Conservation (phyloP, 2,113 vertebrate species). For the Corydoras maculifer region DNA sequence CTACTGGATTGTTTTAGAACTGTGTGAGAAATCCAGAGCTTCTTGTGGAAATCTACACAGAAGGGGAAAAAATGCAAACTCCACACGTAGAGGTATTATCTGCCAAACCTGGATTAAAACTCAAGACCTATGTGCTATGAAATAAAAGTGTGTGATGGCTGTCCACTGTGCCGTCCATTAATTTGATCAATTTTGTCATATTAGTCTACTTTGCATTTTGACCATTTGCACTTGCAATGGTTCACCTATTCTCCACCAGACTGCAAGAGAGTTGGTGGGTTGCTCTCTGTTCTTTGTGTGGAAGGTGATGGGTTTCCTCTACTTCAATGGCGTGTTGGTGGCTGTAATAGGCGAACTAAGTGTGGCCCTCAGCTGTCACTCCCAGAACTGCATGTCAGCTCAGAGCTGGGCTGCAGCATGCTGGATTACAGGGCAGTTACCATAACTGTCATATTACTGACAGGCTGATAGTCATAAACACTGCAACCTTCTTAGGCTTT, state of each 20-base stretch:
- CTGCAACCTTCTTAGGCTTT: constrained; percentile 91
- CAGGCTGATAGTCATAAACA: constrained; percentile 96
- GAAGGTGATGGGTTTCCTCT: constrained; percentile 93
- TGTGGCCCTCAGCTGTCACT: constrained; percentile 99
- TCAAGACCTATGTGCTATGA: too few species aligned
- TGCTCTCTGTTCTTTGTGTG: constrained; percentile 30
- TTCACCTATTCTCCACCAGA: constrained; percentile 77
- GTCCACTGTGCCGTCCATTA: too few species aligned
- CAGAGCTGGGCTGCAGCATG: constrained; percentile 93
- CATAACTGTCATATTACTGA: constrained; percentile 99
- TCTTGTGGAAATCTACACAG: too few species aligned
- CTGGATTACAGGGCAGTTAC: constrained; percentile 99
- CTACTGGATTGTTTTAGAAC: too few species aligned
- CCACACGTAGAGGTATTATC: too few species aligned
- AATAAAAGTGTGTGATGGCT: too few species aligned
- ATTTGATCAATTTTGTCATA: too few species aligned
- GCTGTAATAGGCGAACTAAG: constrained; percentile 96
- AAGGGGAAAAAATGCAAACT: too few species aligned
- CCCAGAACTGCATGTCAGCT: constrained; percentile 92
- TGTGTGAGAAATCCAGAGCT: too few species aligned
- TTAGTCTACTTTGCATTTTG: too few species aligned
- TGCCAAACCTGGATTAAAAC: too few species aligned
- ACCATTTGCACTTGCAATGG: neutral
- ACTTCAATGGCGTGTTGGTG: constrained; percentile 99
- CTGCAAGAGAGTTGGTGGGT: constrained; percentile 80